Evolutionary conservation across 2,888 invertebrate species (phyloP).

Genomic region (Platycheirus albimanus): DNA sequence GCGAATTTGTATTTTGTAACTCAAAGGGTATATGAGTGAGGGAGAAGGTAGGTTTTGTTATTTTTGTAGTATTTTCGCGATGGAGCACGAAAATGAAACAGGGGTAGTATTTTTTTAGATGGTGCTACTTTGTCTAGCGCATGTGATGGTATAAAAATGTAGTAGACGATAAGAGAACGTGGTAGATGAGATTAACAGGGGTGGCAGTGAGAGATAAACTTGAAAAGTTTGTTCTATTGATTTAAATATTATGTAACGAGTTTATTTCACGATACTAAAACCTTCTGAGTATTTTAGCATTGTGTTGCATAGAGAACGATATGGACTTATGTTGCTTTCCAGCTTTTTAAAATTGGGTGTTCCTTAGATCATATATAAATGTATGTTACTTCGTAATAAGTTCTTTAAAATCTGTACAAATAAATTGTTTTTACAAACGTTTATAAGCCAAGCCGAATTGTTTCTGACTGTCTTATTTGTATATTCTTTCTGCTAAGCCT

Average conservation of each 20-base stretch:
- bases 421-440: too few species aligned
- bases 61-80: slow-evolving; percentile 48
- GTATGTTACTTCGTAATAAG: too few species aligned
- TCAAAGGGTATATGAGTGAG: background rate
- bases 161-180: slow-evolving; percentile 36
- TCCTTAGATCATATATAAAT: too few species aligned
- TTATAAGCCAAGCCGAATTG: too few species aligned
- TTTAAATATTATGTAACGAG: slow-evolving; percentile 15
- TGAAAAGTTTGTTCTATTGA: background rate
- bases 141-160: slow-evolving; percentile 56
- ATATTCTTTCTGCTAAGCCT: too few species aligned
- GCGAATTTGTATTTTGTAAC: slow-evolving; percentile 43
- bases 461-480: too few species aligned
- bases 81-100: slow-evolving; percentile 47
- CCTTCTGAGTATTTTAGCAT: too few species aligned
- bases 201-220: background rate
- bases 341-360: too few species aligned
- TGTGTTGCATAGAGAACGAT: too few species aligned
- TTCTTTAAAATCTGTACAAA: too few species aligned
- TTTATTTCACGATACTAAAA: too few species aligned
- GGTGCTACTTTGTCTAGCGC: background rate
- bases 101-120: slow-evolving; percentile 10
- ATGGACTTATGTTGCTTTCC: too few species aligned
- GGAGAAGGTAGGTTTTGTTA: slow-evolving; percentile 23
- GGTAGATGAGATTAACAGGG: slow-evolving; percentile 2